Conservation (phyloP, 2,113 vertebrate species). For the Planiliza haematocheilus region DNA sequence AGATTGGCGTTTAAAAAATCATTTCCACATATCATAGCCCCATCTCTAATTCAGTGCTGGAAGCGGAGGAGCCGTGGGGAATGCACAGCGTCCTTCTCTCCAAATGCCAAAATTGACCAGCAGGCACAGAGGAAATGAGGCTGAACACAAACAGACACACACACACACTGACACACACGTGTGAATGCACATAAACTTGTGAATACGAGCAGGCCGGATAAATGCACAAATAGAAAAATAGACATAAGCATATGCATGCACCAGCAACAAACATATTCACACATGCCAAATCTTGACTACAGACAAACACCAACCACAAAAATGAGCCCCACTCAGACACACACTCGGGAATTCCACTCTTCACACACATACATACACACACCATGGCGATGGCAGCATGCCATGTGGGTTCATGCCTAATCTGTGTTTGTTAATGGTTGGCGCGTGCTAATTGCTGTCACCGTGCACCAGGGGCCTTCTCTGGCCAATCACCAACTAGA, state of each 20-base stretch:
- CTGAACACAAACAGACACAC: slow-evolving; percentile 68
- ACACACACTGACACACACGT: not conserved
- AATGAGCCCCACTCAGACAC: slow-evolving; percentile 61
- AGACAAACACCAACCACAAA: slow-evolving; percentile 52
- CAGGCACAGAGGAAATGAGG: slow-evolving; percentile 78
- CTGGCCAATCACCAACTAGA: slow-evolving; percentile 81
- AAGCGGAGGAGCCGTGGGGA: slow-evolving; percentile 68
- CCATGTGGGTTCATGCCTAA: slow-evolving; percentile 87
- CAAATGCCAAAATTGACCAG: slow-evolving; percentile 81
- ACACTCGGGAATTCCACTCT: slow-evolving; percentile 59
- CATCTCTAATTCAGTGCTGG: slow-evolving; percentile 79
- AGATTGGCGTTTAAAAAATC: slow-evolving; percentile 78
- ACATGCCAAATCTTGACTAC: slow-evolving; percentile 63
- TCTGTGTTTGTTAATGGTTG: slow-evolving; percentile 96
- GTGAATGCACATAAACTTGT: slow-evolving; percentile 27
- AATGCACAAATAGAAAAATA: slow-evolving; percentile 32
- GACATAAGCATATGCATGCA: slow-evolving; percentile 28
- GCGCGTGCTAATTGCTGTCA: slow-evolving; percentile 98
- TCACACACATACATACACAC: slow-evolving; percentile 71
- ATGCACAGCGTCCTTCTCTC: slow-evolving; percentile 68
- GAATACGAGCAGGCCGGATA: slow-evolving; percentile 40
- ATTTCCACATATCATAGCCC: slow-evolving; percentile 79
- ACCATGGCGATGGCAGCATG: slow-evolving; percentile 86
- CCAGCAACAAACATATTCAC: slow-evolving; percentile 49
- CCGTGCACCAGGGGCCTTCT: slow-evolving; percentile 77